Percentiles rank a stretch among this genome's conserved stretches.
phyloP scores from a whole-genome alignment of 2,797 vertebrate species.

The Platyrinchus mystaceus region DNA sequence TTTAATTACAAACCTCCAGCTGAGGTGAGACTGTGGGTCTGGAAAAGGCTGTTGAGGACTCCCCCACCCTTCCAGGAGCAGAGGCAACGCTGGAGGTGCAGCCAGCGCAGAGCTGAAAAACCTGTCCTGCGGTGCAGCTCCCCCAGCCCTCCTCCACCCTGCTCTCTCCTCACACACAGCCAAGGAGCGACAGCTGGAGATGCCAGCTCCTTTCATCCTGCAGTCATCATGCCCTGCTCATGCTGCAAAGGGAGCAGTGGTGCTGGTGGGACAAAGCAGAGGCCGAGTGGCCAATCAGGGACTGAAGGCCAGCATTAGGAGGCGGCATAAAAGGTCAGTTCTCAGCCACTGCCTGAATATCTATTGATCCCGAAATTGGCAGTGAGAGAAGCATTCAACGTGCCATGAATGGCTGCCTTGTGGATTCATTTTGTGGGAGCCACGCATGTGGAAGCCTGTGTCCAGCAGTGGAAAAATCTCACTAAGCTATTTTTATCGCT shows the following conservation, averaged over 20 bases:
- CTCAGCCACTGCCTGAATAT: neutral
- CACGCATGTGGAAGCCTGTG: neutral
- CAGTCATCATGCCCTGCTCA: neutral
- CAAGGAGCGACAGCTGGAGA: neutral
- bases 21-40: neutral
- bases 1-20: neutral
- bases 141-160: neutral
- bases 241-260: neutral
- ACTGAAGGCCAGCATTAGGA: neutral
- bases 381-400: conserved; percentile 42
- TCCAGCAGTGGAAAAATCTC: conserved; percentile 56
- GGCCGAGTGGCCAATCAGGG: accelerated
- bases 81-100: neutral
- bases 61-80: neutral
- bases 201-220: neutral
- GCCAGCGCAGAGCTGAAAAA: neutral
- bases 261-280: neutral
- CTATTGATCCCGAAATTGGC: neutral
- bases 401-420: conserved; percentile 59
- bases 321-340: conserved; percentile 13
- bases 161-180: neutral
- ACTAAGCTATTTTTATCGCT: conserved; percentile 31
- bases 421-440: conserved; percentile 45
- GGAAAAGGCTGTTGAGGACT: neutral
- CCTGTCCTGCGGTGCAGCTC: neutral